Evolutionary conservation across 1,140 invertebrate genomes (phyloP).

Genomic region (Procambarus clarkii): DNA sequence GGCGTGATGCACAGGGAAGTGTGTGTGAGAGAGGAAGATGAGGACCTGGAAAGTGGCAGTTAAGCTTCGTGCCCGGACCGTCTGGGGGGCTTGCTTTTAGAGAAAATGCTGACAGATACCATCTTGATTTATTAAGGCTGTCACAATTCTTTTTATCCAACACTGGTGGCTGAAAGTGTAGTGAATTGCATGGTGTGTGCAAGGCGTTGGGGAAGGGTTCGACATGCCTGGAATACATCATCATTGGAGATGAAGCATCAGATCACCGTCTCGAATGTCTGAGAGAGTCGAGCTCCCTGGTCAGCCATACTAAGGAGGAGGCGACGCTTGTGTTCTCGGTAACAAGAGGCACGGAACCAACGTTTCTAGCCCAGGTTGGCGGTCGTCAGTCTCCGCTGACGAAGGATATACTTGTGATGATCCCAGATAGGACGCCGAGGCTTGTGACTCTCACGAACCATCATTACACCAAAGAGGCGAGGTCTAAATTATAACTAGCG

Average conservation of each 20-base stretch:
- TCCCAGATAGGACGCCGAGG: neutral
- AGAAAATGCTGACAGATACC: conserved; percentile 43
- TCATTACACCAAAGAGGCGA: conserved; percentile 14
- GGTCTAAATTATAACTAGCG: conserved; percentile 13
- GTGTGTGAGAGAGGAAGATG: neutral
- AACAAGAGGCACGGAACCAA: neutral
- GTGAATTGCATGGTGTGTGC: neutral
- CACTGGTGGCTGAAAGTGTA: neutral
- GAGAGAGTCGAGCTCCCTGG: neutral
- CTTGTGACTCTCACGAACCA: conserved; percentile 13
- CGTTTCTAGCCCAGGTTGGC: neutral
- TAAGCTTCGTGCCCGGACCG: conserved; percentile 6
- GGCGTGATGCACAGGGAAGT: conserved; percentile 17
- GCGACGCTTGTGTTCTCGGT: neutral
- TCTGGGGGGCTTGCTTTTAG: conserved; percentile 1
- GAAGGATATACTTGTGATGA: conserved; percentile 17
- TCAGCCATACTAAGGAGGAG: neutral
- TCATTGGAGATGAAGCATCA: neutral
- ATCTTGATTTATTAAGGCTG: conserved; percentile 29
- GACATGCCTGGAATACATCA: neutral
- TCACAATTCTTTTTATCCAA: conserved; percentile 31
- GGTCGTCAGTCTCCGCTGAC: conserved; percentile 1
- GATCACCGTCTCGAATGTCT: neutral
- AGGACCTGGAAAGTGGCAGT: conserved; percentile 35
- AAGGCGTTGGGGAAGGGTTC: neutral